phyloP scores from a whole-genome alignment of 2,113 vertebrate genomes.

The Peromyscus polionotus region DNA sequence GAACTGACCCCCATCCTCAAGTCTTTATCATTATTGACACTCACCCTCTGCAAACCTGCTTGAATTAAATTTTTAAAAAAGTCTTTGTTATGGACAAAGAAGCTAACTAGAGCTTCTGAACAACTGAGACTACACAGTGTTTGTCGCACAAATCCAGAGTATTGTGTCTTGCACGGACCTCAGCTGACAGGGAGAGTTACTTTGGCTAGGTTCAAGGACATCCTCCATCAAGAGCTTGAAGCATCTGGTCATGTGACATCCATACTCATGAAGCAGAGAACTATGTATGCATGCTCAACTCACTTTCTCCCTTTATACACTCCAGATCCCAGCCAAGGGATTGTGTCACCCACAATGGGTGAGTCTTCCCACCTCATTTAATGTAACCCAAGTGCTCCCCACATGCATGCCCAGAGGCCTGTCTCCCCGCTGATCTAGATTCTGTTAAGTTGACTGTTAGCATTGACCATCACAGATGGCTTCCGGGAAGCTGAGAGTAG shows the following conservation, averaged over 20 bases:
- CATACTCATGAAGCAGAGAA: neutral
- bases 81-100: neutral
- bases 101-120: neutral
- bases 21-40: neutral
- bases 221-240: neutral
- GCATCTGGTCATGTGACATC: neutral
- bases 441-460: neutral
- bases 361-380: neutral
- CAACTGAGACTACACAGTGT: neutral
- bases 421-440: neutral
- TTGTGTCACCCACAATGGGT: neutral
- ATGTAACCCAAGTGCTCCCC: neutral
- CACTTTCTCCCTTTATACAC: neutral
- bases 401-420: neutral
- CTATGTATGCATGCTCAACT: neutral
- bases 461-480: neutral
- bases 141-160: neutral
- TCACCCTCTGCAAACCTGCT: neutral
- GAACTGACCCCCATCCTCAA: neutral
- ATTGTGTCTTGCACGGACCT: neutral
- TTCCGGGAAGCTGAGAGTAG: neutral
- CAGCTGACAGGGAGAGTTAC: neutral
- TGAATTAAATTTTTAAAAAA: neutral
- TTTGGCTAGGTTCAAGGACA: neutral
- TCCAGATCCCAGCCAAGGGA: neutral